Evolutionary conservation across 2,888 invertebrate species (phyloP).

Genomic region (Drosophila neonasuta): DNA sequence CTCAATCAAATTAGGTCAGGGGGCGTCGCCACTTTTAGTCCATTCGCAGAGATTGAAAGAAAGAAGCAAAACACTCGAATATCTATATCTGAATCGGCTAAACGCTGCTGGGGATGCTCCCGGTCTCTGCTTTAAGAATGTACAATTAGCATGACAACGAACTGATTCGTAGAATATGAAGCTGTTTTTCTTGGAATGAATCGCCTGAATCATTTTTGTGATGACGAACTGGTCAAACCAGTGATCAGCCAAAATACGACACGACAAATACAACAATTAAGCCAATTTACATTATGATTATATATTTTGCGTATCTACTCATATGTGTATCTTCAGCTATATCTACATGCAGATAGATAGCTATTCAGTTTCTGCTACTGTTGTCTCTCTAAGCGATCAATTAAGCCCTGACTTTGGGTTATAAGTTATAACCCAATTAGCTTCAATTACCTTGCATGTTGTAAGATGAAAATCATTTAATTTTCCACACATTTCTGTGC

Average conservation of each 20-base stretch:
- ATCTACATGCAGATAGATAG: constrained; percentile 6
- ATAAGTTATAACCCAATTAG: constrained; percentile 69
- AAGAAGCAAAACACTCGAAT: constrained; percentile 18
- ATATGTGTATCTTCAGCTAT: constrained; percentile 4
- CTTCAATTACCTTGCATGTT: constrained; percentile 61
- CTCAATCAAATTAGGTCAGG: constrained; percentile 70
- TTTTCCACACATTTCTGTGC: not conserved
- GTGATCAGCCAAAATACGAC: constrained; percentile 23
- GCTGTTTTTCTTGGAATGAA: constrained; percentile 26
- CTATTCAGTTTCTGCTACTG: constrained; percentile 7
- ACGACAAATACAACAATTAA: constrained; percentile 20
- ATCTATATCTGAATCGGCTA: constrained; percentile 22
- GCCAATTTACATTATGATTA: constrained; percentile 24
- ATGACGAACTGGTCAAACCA: constrained; percentile 54
- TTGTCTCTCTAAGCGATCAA: constrained; percentile 41
- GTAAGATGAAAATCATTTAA: constrained; percentile 17
- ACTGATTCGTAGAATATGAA: constrained; percentile 44
- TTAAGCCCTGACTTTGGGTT: constrained; percentile 49
- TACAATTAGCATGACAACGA: constrained; percentile 53
- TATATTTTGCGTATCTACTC: constrained; percentile 15
- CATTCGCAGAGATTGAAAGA: constrained; percentile 31
- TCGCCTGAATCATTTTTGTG: constrained; percentile 22
- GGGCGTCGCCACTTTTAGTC: constrained; percentile 36
- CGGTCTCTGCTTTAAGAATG: constrained; percentile 27
- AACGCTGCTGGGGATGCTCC: constrained; percentile 19